Conservation (phyloP, 2,888 invertebrate species). For the Aquatica leii region DNA sequence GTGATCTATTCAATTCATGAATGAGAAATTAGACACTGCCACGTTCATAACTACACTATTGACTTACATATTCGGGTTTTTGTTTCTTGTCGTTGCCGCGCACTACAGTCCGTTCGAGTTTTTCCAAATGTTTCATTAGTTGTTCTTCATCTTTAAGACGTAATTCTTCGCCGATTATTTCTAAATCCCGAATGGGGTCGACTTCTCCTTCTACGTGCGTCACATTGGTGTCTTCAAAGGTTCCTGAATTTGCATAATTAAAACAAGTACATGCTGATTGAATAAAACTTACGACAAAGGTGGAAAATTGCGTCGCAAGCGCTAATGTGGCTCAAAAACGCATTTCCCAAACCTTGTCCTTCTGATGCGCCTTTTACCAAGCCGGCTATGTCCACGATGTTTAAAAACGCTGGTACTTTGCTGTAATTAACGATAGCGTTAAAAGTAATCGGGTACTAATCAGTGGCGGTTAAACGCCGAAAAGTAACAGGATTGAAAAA, state of each 20-base stretch:
- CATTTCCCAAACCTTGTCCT: constrained; percentile 98
- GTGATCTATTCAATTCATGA: constrained; percentile 20
- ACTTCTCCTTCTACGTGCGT: constrained; percentile 99
- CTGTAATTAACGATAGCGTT: constrained; percentile 64
- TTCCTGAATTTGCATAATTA: constrained; percentile 67
- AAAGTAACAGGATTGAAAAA: constrained; percentile 4
- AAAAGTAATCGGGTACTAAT: background rate
- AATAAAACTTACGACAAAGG: constrained; percentile 82
- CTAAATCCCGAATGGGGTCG: constrained; percentile 94
- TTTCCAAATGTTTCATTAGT: constrained; percentile 82
- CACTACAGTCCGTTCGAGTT: constrained; percentile 81
- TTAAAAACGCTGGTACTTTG: constrained; percentile 97
- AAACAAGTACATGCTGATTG: background rate
- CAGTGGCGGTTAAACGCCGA: too few relatives aligned
- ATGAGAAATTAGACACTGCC: constrained; percentile 35
- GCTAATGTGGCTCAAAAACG: constrained; percentile 97
- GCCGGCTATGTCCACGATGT: constrained; percentile 98
- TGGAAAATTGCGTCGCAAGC: constrained; percentile 99
- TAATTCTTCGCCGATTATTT: constrained; percentile 95
- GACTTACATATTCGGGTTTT: constrained; percentile 92
- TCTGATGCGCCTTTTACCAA: constrained; percentile 98
- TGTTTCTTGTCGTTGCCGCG: constrained; percentile 93
- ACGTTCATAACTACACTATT: constrained; percentile 7
- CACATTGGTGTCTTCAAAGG: constrained; percentile 97
- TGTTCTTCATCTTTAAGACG: constrained; percentile 94